These are phyloP conservation scores for Agonopterix alstromeriana DNA, from an alignment of 2,888 invertebrate genomes.

Conservation along the genomic window DNA sequence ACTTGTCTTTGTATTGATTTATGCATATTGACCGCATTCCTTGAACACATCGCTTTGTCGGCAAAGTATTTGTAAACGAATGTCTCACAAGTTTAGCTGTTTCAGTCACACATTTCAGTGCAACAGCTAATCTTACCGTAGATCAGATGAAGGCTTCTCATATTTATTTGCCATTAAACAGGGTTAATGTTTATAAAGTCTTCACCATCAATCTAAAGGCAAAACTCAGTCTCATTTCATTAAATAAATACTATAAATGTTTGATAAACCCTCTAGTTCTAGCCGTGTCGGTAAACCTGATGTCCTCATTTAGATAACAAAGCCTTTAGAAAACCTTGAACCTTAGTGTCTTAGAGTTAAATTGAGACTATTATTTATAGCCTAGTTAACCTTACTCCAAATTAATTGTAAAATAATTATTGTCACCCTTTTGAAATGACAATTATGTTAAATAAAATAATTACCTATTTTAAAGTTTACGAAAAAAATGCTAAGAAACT, in stretches of 20 bases:
- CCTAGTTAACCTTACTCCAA: constrained; percentile 3
- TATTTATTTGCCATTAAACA: constrained; percentile 53
- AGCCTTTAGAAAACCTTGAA: constrained; percentile 27
- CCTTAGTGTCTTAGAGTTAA: constrained; percentile 12
- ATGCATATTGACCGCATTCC: constrained; percentile 62
- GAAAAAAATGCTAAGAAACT: no score
- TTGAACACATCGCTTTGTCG: constrained; percentile 69
- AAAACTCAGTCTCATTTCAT: no score
- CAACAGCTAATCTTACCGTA: constrained; percentile 60
- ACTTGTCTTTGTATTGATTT: constrained; percentile 65
- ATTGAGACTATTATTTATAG: background rate
- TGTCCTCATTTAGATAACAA: constrained; percentile 18
- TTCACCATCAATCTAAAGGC: no score
- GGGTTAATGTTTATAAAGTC: constrained; percentile 1
- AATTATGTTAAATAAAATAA: no score
- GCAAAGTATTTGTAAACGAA: constrained; percentile 44
- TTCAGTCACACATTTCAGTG: constrained; percentile 19
- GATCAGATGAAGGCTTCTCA: constrained; percentile 51
- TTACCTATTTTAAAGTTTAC: no score
- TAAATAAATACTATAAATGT: no score
- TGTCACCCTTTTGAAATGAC: no score
- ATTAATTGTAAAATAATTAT: background rate
- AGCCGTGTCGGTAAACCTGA: constrained; percentile 9
- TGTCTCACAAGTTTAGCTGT: constrained; percentile 57
- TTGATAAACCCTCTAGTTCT: background rate